Conservation (phyloP, 2,797 vertebrate species). For the Neoniphon sammara region DNA sequence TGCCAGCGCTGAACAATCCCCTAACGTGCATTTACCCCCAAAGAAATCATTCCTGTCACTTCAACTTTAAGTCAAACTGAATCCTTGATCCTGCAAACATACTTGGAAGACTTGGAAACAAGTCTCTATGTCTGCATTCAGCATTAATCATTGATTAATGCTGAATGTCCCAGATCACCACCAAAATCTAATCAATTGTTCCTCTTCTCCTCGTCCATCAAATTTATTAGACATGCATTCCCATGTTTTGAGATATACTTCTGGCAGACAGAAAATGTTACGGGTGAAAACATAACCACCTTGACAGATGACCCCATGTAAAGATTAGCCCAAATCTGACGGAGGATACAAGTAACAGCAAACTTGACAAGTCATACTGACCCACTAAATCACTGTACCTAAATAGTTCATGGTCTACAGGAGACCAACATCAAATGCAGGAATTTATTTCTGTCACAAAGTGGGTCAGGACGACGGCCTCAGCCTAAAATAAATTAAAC, state of each 20-base stretch:
- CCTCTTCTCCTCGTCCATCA: no score
- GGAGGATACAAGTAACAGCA: conserved; percentile 16
- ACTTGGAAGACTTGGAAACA: no score
- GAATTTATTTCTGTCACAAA: conserved; percentile 67
- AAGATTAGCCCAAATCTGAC: background rate
- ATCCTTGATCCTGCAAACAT: no score
- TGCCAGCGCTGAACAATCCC: no score
- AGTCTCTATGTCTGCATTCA: no score
- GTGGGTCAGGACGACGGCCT: conserved; percentile 46
- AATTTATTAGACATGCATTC: no score
- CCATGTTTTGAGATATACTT: background rate
- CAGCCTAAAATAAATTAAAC: conserved; percentile 45
- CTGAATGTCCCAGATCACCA: no score
- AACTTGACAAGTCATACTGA: conserved; percentile 39
- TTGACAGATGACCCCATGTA: conserved; percentile 9
- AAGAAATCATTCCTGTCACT: no score
- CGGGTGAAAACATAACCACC: background rate
- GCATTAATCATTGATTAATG: no score
- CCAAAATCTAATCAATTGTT: no score
- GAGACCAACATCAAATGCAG: conserved; percentile 41
- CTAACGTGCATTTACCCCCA: no score
- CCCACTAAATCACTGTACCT: conserved; percentile 43
- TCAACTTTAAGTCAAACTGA: no score
- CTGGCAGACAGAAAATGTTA: background rate
- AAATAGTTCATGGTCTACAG: conserved; percentile 43